Conservation (phyloP, 2,113 vertebrate species). For the Chloroceryle aenea region DNA sequence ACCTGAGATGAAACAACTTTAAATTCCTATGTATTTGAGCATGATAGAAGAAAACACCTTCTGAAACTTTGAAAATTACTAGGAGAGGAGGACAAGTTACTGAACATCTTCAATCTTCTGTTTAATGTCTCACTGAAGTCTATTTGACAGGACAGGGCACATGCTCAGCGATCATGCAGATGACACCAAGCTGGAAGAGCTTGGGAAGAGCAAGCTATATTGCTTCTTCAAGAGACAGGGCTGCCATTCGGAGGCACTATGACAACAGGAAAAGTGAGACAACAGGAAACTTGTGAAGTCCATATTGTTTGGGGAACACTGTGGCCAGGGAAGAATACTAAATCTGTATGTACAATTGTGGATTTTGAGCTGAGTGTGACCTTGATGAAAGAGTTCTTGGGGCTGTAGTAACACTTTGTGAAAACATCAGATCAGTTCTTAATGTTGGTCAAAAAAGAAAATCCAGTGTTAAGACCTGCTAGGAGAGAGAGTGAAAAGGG, state of each 20-base stretch:
- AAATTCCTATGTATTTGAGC: background rate
- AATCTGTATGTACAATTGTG: background rate
- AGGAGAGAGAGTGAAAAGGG: background rate
- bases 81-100: background rate
- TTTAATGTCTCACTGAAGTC: background rate
- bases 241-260: background rate
- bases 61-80: background rate
- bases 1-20: background rate
- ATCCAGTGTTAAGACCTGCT: background rate
- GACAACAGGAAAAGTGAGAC: background rate
- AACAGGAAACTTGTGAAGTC: background rate
- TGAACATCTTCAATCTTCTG: background rate
- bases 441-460: background rate
- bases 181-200: background rate
- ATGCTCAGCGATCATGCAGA: fast-evolving
- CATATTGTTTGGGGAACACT: background rate
- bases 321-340: background rate
- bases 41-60: background rate
- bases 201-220: background rate
- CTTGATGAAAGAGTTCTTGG: background rate
- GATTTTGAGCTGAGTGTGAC: background rate
- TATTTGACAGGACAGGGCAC: background rate
- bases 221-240: background rate
- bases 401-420: background rate
- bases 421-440: background rate